These are phyloP conservation scores for Bombus haemorrhoidalis DNA, from an alignment of 1,140 invertebrate species.

Conservation along the genomic window DNA sequence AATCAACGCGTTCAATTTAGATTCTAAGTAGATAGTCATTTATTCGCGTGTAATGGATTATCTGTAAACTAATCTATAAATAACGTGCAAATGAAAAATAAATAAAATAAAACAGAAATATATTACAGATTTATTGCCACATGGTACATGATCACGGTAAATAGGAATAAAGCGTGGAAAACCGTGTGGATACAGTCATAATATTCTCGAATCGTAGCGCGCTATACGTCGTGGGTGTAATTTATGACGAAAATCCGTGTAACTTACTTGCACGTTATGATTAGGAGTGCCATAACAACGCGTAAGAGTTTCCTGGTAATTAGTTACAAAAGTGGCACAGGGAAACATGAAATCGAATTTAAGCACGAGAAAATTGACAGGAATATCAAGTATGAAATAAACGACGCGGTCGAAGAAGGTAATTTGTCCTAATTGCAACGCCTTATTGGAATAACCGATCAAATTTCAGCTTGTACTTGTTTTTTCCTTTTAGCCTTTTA, in stretches of 20 bases:
- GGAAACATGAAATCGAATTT: neutral
- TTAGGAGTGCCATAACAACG: neutral
- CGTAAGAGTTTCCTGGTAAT: neutral
- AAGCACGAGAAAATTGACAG: neutral
- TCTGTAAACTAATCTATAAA: too few species aligned
- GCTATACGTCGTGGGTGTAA: neutral
- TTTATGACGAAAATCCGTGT: neutral
- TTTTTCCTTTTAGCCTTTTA: neutral
- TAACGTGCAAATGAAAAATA: too few species aligned
- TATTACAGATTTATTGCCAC: too few species aligned
- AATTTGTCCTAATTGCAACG: neutral
- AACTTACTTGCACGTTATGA: neutral
- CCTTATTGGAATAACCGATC: neutral
- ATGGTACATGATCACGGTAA: too few species aligned
- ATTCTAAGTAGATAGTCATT: too few species aligned
- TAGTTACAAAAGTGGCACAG: neutral
- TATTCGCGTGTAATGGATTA: too few species aligned
- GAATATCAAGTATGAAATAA: neutral
- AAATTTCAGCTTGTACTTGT: neutral
- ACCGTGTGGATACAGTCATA: too few species aligned
- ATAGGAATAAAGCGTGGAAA: too few species aligned
- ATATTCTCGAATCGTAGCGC: too few species aligned
- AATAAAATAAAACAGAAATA: too few species aligned
- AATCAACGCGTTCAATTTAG: too few species aligned
- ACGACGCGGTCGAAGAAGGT: neutral